Conservation (phyloP, 2,888 invertebrate species). For the Cheilosia variabilis region DNA sequence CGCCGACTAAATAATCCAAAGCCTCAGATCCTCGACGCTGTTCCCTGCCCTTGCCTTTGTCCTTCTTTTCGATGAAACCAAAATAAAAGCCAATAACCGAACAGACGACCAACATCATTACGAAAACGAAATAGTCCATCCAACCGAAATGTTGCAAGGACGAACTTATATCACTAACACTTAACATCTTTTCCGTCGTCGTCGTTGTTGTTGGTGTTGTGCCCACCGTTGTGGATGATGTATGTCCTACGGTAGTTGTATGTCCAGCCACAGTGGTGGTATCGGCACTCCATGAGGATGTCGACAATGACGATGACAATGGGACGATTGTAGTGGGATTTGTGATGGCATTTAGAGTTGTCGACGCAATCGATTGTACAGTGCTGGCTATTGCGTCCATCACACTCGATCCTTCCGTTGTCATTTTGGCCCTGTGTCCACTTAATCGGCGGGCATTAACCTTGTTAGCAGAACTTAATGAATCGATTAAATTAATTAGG, state of each 20-base stretch:
- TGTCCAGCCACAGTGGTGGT: background rate
- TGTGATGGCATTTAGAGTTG: constrained; percentile 69
- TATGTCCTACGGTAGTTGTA: constrained; percentile 6
- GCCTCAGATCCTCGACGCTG: constrained; percentile 81
- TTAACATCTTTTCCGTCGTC: constrained; percentile 74
- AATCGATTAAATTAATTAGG: constrained; percentile 44
- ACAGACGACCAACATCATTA: constrained; percentile 90
- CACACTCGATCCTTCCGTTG: constrained; percentile 38
- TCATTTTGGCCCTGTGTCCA: constrained; percentile 32
- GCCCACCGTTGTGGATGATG: constrained; percentile 7
- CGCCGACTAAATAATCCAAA: constrained; percentile 91
- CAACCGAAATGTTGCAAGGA: constrained; percentile 88
- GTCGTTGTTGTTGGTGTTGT: background rate
- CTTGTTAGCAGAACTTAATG: constrained; percentile 15
- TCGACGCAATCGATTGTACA: constrained; percentile 51
- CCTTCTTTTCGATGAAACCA: constrained; percentile 88
- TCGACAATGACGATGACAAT: constrained; percentile 18
- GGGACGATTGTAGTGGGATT: constrained; percentile 53
- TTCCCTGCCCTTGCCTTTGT: constrained; percentile 76
- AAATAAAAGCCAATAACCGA: constrained; percentile 92
- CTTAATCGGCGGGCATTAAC: constrained; percentile 49
- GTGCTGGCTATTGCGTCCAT: constrained; percentile 53
- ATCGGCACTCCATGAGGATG: background rate
- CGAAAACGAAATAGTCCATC: constrained; percentile 91
- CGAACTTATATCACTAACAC: constrained; percentile 82